Percentiles rank a stretch among this genome's conserved stretches.
Conservation (phyloP, 2,113 vertebrate genomes). For the Protobothrops mucrosquamatus region DNA sequence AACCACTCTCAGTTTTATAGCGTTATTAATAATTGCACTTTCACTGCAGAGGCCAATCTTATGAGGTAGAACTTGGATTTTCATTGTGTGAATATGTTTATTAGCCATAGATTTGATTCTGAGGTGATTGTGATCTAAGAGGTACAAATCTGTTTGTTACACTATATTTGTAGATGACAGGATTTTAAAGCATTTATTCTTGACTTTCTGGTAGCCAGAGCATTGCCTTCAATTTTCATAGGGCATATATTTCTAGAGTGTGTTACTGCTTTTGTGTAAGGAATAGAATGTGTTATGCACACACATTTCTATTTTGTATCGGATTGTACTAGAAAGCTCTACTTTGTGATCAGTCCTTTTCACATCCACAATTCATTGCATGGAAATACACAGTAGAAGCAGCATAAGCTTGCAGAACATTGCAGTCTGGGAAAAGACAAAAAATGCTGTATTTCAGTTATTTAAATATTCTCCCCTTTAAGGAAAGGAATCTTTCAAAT, state of each 20-base stretch:
- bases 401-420: neutral
- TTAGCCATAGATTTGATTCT: neutral
- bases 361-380: neutral
- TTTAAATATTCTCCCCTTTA: neutral
- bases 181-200: neutral
- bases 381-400: neutral
- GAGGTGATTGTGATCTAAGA: neutral
- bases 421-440: neutral
- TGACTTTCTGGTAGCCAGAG: neutral
- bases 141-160: neutral
- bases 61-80: neutral
- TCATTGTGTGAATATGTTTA: neutral
- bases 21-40: neutral
- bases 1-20: neutral
- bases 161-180: neutral
- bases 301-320: neutral
- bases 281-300: neutral
- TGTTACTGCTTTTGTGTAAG: neutral
- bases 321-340: neutral
- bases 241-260: neutral
- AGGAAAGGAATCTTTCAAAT: neutral
- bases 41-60: rapidly evolving
- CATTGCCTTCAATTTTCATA: neutral
- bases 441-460: neutral
- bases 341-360: neutral